Evolutionary conservation across 92 coral and sea anemone genomes (phyloP), one percentile per base, ranked within the genome.

Genomic region (Zoanthus sociatus): DNA sequence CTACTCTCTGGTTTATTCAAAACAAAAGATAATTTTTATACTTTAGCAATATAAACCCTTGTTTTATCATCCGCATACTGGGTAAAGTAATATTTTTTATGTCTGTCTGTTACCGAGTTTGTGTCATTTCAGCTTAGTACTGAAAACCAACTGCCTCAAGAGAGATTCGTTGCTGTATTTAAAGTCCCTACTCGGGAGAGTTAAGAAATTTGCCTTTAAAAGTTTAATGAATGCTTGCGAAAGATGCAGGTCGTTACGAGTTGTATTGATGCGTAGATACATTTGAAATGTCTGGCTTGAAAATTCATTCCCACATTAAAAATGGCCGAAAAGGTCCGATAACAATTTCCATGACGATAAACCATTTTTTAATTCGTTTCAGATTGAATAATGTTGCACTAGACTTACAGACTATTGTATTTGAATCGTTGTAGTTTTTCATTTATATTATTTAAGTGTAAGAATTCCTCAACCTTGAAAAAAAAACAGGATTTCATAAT

Each of bases 171-270:
- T 33, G 14, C 44, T 56, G 56, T 26, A 21, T 56, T 54, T 77
- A 46, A 78, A 78, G 32, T 78, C 37, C 83, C 30, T 33, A 6
- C 37, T 60, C 42, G 33, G 10, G 3, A 78, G n/a, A 56, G 21
- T 33, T 17, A 17, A 31, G 51, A 18, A 55, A 78, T 37, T 78
- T 50, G 47, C 42, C 56, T 78, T 78, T 63, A 11, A 16, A 63
- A 78, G 58, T 78, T 78, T 78, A 78, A 78, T 78, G 53, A 33
- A 66, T 77, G 42, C 20, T 58, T 37, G 50, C 78, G 78, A 42
- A 33, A 10, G 31, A 21, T 78, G 71, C 83, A 56, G 83, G 83
- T 78, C 63, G 66, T 78, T 37, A 37, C 46, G 30, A 78, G 83
- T 63, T 33, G 53, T 10, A 78, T 58, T 31, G 54, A 78, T 51